phyloP scores from a whole-genome alignment of 2,113 vertebrate genomes.

The Podilymbus podiceps region DNA sequence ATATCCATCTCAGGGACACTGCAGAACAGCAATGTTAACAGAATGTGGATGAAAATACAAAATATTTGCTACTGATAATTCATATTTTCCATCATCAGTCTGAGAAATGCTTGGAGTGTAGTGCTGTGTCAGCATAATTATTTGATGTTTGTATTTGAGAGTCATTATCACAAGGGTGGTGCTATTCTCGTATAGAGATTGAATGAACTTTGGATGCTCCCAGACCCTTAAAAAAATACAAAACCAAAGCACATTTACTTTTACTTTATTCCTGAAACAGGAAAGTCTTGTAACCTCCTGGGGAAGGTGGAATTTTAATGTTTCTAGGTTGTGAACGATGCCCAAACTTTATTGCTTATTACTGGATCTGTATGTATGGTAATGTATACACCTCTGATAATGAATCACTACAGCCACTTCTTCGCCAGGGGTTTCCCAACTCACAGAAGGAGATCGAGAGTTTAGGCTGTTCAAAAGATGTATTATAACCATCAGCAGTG shows the following conservation, averaged over 20 bases:
- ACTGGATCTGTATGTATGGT: background rate
- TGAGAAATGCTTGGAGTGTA: background rate
- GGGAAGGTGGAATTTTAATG: background rate
- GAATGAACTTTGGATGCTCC: background rate
- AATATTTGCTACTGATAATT: constrained; percentile 9
- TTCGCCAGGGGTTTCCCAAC: background rate
- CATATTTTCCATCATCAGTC: background rate
- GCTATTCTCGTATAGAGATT: background rate
- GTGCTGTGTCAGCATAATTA: background rate
- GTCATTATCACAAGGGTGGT: background rate
- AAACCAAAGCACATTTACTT: background rate
- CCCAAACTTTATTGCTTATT: background rate
- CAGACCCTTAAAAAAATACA: background rate
- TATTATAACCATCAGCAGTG: background rate
- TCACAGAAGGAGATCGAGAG: background rate
- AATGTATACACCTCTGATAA: background rate
- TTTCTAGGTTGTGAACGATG: background rate
- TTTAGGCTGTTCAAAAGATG: background rate
- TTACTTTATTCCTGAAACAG: background rate
- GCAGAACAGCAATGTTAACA: background rate
- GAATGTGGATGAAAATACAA: constrained; percentile 5
- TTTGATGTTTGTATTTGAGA: background rate
- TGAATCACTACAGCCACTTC: background rate
- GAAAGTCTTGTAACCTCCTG: background rate
- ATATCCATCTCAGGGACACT: constrained; percentile 4